A percentile compares a stretch with the other conserved stretches of the same genome.
Conservation (phyloP, 1,140 invertebrate species). For the Ladona fulva region DNA sequence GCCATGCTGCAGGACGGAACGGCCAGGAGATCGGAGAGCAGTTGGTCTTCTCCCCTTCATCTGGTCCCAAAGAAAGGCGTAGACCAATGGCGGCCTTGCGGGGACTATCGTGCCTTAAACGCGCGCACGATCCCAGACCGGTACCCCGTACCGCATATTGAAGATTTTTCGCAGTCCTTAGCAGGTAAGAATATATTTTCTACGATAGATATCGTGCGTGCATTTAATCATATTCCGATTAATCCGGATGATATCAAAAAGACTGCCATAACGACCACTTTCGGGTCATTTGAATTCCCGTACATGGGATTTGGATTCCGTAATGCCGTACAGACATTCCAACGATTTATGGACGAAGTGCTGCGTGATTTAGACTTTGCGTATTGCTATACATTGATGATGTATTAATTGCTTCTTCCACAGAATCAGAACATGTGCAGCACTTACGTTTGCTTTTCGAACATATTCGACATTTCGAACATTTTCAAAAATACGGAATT, state of each 20-base stretch:
- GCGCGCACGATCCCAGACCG: no score
- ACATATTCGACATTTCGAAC: no score
- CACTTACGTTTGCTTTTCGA: slow-evolving; percentile 33
- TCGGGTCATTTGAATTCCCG: no score
- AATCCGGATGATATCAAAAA: no score
- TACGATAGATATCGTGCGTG: no score
- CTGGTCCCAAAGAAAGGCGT: slow-evolving; percentile 35
- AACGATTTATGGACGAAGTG: no score
- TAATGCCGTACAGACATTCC: no score
- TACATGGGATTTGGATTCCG: no score
- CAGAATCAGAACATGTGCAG: slow-evolving; percentile 30
- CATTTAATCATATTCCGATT: slow-evolving; percentile 36
- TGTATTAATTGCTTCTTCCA: slow-evolving; percentile 32
- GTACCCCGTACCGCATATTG: slow-evolving; percentile 31
- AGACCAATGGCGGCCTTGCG: slow-evolving; percentile 32
- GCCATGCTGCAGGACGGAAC: slow-evolving; percentile 10
- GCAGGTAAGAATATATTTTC: no score
- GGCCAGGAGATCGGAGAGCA: no score
- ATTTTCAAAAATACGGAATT: slow-evolving; percentile 26
- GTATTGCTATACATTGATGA: slow-evolving; percentile 39
- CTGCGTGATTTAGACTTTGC: slow-evolving; percentile 29
- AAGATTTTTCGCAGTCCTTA: no score
- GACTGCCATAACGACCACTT: no score
- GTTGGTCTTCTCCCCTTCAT: slow-evolving; percentile 32
- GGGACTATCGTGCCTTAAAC: slow-evolving; percentile 37